Conservation (phyloP, 2,888 invertebrate genomes). For the Apocheima hispidaria region DNA sequence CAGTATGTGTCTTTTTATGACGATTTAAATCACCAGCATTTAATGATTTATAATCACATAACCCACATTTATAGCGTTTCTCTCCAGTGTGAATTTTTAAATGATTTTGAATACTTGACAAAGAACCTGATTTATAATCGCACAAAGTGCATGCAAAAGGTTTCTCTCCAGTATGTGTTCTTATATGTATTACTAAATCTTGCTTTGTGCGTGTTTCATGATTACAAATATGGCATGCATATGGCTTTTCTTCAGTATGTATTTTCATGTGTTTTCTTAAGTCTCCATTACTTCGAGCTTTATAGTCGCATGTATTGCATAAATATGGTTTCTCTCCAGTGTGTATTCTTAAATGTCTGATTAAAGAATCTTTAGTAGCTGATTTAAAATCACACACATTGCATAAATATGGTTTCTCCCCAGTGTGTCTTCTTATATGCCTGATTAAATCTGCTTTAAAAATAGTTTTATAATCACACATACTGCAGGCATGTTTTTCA, state of each 20-base stretch:
- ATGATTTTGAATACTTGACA: not conserved
- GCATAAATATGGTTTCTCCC: not conserved
- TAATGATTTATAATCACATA: not conserved
- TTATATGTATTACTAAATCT: not conserved
- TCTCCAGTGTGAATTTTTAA: not conserved
- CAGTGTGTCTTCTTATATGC: not conserved
- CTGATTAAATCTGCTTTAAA: not conserved
- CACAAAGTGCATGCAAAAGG: not conserved
- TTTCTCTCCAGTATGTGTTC: not conserved
- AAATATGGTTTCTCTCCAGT: slow-evolving; percentile 2
- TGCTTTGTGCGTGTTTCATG: not conserved
- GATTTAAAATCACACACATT: not conserved
- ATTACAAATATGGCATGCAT: not conserved
- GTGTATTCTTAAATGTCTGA: not conserved
- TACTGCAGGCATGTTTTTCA: not conserved
- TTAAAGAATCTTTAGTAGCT: not conserved
- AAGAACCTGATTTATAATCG: not conserved
- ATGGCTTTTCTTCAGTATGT: not conserved
- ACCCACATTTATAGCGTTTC: not conserved
- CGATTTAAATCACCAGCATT: not conserved
- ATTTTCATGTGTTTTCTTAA: not conserved
- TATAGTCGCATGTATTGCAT: not conserved
- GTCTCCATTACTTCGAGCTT: not conserved
- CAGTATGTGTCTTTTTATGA: not conserved
- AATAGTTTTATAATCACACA: slow-evolving; percentile 2